Conservation (phyloP, 2,113 vertebrate species). For the Tetrax tetrax region DNA sequence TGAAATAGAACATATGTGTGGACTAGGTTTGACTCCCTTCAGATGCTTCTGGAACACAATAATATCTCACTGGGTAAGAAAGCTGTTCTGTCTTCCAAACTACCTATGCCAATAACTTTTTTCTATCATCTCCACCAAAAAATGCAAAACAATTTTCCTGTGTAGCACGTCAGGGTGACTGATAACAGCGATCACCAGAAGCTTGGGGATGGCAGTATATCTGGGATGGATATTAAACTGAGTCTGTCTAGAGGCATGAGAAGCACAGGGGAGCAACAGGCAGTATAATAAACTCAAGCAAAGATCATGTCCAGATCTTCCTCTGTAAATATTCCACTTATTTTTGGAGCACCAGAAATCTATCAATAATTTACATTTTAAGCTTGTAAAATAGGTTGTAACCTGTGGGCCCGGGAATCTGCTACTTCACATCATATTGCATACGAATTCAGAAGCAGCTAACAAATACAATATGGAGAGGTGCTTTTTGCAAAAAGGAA, state of each 20-base stretch:
- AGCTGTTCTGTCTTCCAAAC: constrained; percentile 32
- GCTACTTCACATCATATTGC: background rate
- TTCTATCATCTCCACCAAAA: constrained; percentile 7
- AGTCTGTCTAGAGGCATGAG: background rate
- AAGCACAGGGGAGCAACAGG: background rate
- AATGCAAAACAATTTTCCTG: background rate
- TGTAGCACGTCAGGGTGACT: background rate
- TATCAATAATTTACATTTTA: background rate
- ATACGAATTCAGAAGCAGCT: constrained; percentile 4
- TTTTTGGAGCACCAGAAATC: constrained; percentile 24
- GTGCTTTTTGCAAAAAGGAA: constrained; percentile 23
- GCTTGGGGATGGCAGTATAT: constrained; percentile 13
- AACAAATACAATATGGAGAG: constrained; percentile 8
- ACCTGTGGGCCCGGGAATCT: background rate
- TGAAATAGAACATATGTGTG: constrained; percentile 59
- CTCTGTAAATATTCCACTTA: constrained; percentile 20
- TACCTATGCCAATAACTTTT: constrained; percentile 53
- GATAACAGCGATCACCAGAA: background rate
- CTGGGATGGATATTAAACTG: constrained; percentile 16
- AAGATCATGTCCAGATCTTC: constrained; percentile 1
- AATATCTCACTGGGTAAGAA: constrained; percentile 51
- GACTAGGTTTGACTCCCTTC: constrained; percentile 48
- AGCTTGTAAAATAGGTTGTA: background rate
- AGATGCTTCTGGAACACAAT: constrained; percentile 46
- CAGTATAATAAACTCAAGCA: background rate